Conservation (phyloP, 2,113 vertebrate species). For the Lota lota region DNA sequence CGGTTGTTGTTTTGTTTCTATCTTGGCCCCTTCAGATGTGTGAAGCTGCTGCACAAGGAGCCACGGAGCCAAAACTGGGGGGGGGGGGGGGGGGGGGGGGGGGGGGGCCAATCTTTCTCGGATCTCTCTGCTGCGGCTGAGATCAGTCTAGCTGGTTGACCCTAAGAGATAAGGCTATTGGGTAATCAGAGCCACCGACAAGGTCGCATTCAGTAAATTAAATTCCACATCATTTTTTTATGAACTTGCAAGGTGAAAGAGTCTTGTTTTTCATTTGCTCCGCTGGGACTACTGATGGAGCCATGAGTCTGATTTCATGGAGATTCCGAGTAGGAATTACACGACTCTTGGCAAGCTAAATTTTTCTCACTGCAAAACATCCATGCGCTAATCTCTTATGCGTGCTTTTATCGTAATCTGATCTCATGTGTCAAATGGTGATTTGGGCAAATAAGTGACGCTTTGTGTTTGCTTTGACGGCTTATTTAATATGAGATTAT, state of each 20-base stretch:
- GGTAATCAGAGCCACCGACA: conserved; percentile 43
- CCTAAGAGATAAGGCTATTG: not conserved
- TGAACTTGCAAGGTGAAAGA: conserved; percentile 47
- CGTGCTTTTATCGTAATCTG: no score
- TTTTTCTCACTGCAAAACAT: conserved; percentile 35
- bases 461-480: no score
- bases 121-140: conserved; percentile 2
- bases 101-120: not conserved
- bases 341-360: conserved; percentile 14
- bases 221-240: conserved; percentile 21
- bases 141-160: conserved; percentile 3
- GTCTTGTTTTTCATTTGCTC: no score
- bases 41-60: conserved; percentile 2
- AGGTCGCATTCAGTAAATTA: conserved; percentile 49
- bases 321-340: no score
- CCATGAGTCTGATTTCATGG: no score
- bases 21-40: conserved; percentile 4
- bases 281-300: no score
- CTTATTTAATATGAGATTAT: no score
- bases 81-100: no score
- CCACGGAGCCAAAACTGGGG: not conserved
- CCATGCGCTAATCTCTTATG: not conserved
- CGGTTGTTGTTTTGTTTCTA: not conserved
- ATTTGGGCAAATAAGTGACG: no score
- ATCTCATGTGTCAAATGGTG: no score